These are phyloP conservation scores for Syrphus vitripennis DNA, from an alignment of 2,888 invertebrate species.

Conservation along the genomic window DNA sequence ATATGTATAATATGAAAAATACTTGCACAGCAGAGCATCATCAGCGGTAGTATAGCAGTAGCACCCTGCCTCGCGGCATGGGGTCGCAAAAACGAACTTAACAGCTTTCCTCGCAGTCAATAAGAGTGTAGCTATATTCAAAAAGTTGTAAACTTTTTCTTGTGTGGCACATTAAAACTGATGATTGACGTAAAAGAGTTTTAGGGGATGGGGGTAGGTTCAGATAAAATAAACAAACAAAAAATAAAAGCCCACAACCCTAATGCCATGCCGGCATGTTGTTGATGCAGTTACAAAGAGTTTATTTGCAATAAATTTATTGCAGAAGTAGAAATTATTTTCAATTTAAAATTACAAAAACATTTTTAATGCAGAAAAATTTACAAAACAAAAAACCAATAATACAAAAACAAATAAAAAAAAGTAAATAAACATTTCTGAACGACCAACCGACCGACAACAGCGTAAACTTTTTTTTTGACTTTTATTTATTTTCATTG, in stretches of 20 bases:
- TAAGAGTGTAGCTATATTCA: constrained; percentile 19
- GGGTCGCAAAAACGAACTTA: not conserved
- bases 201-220: not conserved
- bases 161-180: constrained; percentile 24
- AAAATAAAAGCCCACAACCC: not conserved
- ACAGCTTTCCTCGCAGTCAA: constrained; percentile 32
- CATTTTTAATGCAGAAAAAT: not conserved
- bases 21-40: not conserved
- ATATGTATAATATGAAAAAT: not conserved
- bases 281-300: not conserved
- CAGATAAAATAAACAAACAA: not conserved
- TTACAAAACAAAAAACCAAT: not conserved
- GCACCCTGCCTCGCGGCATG: not conserved
- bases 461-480: constrained; percentile 6
- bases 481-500: constrained; percentile 2
- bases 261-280: not conserved
- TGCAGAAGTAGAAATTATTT: not conserved
- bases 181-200: constrained; percentile 29
- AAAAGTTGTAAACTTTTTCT: constrained; percentile 47
- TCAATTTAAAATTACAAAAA: constrained; percentile 4
- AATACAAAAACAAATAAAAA: not conserved
- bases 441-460: not conserved
- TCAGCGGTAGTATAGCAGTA: too few species aligned
- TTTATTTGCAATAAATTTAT: not conserved
- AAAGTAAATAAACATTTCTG: constrained; percentile 10